Evolutionary conservation across 2,113 vertebrate species (phyloP), one percentile per base, ranked within the genome.

Genomic region (Puffinus mauretanicus): DNA sequence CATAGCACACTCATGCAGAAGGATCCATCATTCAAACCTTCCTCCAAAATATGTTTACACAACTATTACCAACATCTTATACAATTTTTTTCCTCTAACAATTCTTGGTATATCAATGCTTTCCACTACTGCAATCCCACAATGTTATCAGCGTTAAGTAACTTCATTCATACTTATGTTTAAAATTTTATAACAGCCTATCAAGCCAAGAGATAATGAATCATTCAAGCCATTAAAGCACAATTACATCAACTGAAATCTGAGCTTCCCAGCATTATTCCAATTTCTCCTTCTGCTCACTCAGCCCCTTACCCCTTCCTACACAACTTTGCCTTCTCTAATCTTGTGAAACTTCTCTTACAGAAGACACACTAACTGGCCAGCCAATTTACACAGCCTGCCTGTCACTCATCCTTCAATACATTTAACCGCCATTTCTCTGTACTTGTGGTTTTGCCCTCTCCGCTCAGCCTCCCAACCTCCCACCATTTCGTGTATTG

Each of bases 211-310:
- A 92, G 30, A 87, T 49, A 61, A 80, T 77, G 84, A 94, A 72
- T 89, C 91, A 87, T 70, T 71, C 58, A 47, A 89, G 32, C 66
- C 70, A 90, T 88, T 89, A 85, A 95, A 82, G 49, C 40, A 54
- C 75, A 80, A 70, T 91, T 91, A 95, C 58, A 70, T 58, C 49
- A 88, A 82, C 54, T 55, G 84, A 82, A 93, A 94, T 52, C 30
- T 26, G 79, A 96, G 42, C 64, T 90, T 70, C 32, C 46, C 46
- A 13, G 88, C 21, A 57, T n/a, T 62, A 86, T 72, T 81, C 49
- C 83, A 58, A 36, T 30, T 91, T 80, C 86, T 83, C 52, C 58
- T 67, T 57, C 82, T 85, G 47, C 65, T 87, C 73, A 38, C 83
- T 72, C 15, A 57, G 73, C 24, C 57, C 60, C 47, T 78, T 8